Conservation (phyloP, 2,797 vertebrate species). For the Anas georgica region DNA sequence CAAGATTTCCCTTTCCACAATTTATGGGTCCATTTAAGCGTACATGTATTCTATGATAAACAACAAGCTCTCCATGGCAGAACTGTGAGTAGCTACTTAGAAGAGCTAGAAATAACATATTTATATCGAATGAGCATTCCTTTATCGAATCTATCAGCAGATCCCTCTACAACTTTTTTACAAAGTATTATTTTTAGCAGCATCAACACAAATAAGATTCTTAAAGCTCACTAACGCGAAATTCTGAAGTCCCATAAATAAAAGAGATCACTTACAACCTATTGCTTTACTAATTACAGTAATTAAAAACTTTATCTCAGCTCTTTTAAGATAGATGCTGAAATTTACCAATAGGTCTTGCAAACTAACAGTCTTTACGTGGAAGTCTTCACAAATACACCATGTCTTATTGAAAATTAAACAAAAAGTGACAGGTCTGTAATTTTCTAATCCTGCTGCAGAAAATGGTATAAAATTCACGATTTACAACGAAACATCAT, state of each 20-base stretch:
- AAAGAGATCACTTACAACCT: accelerated
- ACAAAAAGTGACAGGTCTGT: accelerated
- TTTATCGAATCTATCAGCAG: not conserved
- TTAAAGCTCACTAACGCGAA: not conserved
- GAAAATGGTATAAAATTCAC: not conserved
- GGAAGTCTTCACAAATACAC: not conserved
- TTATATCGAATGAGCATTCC: not conserved
- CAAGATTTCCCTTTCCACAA: not conserved
- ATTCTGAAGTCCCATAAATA: not conserved
- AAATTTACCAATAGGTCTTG: not conserved
- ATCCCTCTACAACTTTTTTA: accelerated
- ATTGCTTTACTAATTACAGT: not conserved
- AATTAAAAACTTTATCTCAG: not conserved
- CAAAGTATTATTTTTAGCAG: not conserved
- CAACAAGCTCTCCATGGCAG: not conserved
- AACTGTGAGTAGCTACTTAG: not conserved
- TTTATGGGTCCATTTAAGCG: not conserved
- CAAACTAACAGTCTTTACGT: not conserved
- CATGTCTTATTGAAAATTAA: not conserved
- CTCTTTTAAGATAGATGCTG: not conserved
- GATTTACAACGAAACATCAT: not conserved
- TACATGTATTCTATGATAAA: not conserved
- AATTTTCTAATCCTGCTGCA: not conserved
- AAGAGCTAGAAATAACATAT: not conserved
- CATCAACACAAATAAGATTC: not conserved